A percentile compares a stretch with the other conserved stretches of the same genome.
Conservation (phyloP, 2,888 invertebrate species). For the Tenthredo mesomela region DNA sequence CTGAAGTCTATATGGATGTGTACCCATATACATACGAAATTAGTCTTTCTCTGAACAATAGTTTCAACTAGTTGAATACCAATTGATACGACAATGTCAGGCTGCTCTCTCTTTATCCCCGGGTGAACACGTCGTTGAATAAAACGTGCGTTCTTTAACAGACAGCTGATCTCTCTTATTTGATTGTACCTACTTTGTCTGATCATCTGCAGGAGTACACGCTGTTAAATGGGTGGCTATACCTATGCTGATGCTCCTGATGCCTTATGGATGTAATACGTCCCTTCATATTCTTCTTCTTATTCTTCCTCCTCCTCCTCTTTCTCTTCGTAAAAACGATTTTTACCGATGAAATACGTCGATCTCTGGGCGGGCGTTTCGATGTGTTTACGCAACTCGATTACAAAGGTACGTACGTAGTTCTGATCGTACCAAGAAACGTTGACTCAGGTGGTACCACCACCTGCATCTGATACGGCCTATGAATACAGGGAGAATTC, state of each 20-base stretch:
- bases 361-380: background rate
- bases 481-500: background rate
- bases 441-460: constrained; percentile 30
- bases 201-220: background rate
- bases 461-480: constrained; percentile 33
- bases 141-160: background rate
- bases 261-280: background rate
- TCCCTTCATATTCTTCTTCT: background rate
- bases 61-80: constrained; percentile 42
- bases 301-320: background rate
- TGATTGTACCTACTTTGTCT: background rate
- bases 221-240: background rate
- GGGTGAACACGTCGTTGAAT: background rate
- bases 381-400: background rate
- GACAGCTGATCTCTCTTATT: background rate
- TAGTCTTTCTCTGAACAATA: constrained; percentile 44
- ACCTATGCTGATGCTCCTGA: background rate
- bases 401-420: background rate
- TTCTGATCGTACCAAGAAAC: background rate
- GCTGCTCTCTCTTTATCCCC: constrained; percentile 3
- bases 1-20: background rate
- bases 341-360: background rate
- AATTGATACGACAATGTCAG: constrained; percentile 29
- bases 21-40: constrained; percentile 20
- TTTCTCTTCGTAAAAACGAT: background rate